phyloP scores from a whole-genome alignment of 2,113 vertebrate species.

The Hippopotamus amphibius region DNA sequence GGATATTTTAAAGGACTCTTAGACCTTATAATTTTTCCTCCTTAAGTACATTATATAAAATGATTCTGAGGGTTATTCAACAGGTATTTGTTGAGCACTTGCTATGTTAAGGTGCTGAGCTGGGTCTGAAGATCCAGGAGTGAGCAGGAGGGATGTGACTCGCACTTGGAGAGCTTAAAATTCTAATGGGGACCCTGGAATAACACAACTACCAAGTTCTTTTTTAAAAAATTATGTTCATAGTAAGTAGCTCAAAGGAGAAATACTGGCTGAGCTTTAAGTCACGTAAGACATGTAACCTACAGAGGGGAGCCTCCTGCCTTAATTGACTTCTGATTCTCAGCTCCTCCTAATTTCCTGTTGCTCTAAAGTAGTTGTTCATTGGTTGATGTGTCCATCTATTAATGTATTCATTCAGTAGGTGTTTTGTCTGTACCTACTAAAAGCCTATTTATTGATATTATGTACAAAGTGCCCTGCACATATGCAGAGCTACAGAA shows the following conservation, averaged over 20 bases:
- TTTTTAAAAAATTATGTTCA: background rate
- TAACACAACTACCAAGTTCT: background rate
- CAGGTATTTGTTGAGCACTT: background rate
- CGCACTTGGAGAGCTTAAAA: background rate
- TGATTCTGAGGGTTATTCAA: background rate
- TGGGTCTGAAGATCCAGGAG: background rate
- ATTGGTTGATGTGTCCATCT: background rate
- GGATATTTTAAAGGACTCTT: background rate
- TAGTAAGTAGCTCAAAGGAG: background rate
- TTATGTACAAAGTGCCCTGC: background rate
- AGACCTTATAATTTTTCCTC: background rate
- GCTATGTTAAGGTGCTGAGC: background rate
- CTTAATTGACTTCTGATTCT: background rate
- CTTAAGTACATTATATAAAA: background rate
- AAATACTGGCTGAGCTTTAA: background rate
- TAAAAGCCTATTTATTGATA: background rate
- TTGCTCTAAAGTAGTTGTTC: background rate
- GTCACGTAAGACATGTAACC: background rate
- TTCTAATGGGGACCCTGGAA: background rate
- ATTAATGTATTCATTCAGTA: background rate
- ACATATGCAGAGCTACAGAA: background rate
- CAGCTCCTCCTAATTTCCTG: background rate
- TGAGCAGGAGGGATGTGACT: background rate
- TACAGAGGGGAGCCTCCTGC: background rate
- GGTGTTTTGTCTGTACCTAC: constrained; percentile 6